Evolutionary conservation across 2,797 vertebrate genomes (phyloP).

Genomic region (Chelmon rostratus): DNA sequence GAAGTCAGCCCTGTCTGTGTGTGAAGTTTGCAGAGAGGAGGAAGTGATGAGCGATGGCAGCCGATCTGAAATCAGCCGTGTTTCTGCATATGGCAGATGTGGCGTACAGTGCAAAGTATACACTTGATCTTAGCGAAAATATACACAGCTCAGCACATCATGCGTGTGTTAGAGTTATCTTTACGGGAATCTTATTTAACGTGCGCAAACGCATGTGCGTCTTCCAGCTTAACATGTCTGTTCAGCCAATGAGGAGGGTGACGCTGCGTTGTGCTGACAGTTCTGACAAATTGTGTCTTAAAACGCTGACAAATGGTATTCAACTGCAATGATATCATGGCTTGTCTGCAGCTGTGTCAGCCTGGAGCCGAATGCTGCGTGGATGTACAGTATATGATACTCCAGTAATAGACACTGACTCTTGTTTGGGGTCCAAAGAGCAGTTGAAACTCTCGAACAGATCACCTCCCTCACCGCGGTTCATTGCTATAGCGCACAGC

Average conservation of each 20-base stretch:
- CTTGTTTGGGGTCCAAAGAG: slow-evolving; percentile 46
- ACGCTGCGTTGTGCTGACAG: slow-evolving; percentile 46
- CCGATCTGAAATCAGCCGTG: slow-evolving; percentile 62
- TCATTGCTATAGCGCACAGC: slow-evolving; percentile 56
- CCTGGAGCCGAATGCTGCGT: slow-evolving; percentile 17
- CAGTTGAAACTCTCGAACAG: slow-evolving; percentile 41
- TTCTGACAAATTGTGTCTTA: slow-evolving; percentile 45
- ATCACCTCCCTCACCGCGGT: slow-evolving; percentile 54
- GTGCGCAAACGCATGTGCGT: slow-evolving; percentile 38
- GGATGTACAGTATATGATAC: slow-evolving; percentile 11
- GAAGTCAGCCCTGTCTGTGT: slow-evolving; percentile 70
- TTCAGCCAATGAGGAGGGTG: slow-evolving; percentile 16
- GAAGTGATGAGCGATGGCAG: slow-evolving; percentile 74
- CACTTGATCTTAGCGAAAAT: slow-evolving; percentile 64
- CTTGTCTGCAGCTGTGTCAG: slow-evolving; percentile 39
- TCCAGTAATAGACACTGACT: slow-evolving; percentile 42
- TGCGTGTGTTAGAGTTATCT: slow-evolving; percentile 24
- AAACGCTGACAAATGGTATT: slow-evolving; percentile 36
- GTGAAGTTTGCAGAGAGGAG: slow-evolving; percentile 56
- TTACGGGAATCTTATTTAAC: slow-evolving; percentile 38
- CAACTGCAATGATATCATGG: slow-evolving; percentile 36
- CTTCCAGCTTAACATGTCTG: slow-evolving; percentile 34
- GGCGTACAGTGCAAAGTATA: slow-evolving; percentile 41
- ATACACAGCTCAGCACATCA: slow-evolving; percentile 37
- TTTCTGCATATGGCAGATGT: slow-evolving; percentile 59